Evolutionary conservation across 2,888 invertebrate species (phyloP).

Genomic region (Tricholauxania praeusta): DNA sequence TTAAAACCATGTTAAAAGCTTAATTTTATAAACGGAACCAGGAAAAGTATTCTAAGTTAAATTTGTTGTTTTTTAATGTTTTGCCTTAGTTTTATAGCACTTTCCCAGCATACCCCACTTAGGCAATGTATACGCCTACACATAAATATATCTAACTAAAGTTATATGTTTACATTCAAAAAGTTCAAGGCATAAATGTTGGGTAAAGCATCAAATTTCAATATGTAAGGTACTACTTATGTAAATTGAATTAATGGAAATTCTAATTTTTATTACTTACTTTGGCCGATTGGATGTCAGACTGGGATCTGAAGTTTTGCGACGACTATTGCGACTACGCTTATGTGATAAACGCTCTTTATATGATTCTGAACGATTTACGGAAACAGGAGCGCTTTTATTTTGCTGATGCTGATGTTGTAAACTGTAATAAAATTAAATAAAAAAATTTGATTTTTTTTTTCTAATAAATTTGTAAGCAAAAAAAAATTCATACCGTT

Average conservation of each 20-base stretch:
- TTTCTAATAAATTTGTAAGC: constrained; percentile 1
- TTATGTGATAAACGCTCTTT: constrained; percentile 77
- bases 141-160: too few relatives aligned
- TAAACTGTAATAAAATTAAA: constrained; percentile 48
- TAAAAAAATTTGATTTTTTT: constrained; percentile 23
- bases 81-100: too few relatives aligned
- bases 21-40: too few relatives aligned
- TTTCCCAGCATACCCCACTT: too few relatives aligned
- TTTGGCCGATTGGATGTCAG: constrained; percentile 73
- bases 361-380: constrained; percentile 80
- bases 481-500: constrained; percentile 53
- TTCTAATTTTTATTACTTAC: constrained; percentile 68
- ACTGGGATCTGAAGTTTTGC: constrained; percentile 86
- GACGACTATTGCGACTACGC: constrained; percentile 75
- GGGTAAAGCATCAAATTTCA: not conserved
- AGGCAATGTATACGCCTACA: too few relatives aligned
- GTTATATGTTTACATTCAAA: too few relatives aligned
- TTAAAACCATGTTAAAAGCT: too few relatives aligned
- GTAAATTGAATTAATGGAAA: too few relatives aligned
- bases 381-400: constrained; percentile 68
- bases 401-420: constrained; percentile 59
- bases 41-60: too few relatives aligned
- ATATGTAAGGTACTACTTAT: not conserved
- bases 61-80: too few relatives aligned
- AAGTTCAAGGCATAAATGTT: too few relatives aligned